These are phyloP conservation scores for Trypoxylon attenuatum DNA, from an alignment of 2,888 invertebrate genomes.

Conservation along the genomic window DNA sequence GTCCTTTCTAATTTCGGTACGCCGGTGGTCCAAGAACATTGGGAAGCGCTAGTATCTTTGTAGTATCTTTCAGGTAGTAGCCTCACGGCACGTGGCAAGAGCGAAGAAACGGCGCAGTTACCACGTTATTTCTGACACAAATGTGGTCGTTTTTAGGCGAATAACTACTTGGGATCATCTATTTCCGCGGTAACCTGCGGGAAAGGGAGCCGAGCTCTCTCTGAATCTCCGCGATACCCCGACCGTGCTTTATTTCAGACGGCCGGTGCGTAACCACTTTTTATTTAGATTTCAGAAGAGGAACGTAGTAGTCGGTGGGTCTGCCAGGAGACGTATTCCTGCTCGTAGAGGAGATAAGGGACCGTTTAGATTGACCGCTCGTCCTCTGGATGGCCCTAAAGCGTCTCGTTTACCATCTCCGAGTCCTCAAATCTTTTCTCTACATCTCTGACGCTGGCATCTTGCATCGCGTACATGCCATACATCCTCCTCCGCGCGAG, in stretches of 20 bases:
- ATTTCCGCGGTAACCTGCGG: constrained; percentile 25
- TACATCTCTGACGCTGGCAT: constrained; percentile 55
- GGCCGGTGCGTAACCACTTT: constrained; percentile 52
- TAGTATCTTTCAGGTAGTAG: constrained; percentile 1
- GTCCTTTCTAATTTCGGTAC: too few relatives aligned
- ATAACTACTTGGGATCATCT: constrained; percentile 42
- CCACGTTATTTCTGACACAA: constrained; percentile 45
- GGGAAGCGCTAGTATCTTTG: too few relatives aligned
- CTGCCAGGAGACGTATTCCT: constrained; percentile 38
- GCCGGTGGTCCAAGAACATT: too few relatives aligned
- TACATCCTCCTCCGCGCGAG: constrained; percentile 25
- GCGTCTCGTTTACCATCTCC: constrained; percentile 70
- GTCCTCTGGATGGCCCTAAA: constrained; percentile 71
- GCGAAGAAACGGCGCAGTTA: constrained; percentile 40
- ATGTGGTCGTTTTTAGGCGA: constrained; percentile 47
- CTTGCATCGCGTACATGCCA: constrained; percentile 26
- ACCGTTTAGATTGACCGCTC: constrained; percentile 73
- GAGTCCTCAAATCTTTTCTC: constrained; percentile 62
- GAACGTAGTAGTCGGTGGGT: constrained; percentile 15
- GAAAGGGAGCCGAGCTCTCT: constrained; percentile 25
- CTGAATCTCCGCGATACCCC: constrained; percentile 45
- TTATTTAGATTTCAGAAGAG: constrained; percentile 67
- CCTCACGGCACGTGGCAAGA: constrained; percentile 23
- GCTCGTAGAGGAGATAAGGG: constrained; percentile 62
- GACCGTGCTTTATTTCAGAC: constrained; percentile 29